Conservation (phyloP, 2,888 invertebrate species). For the Cybosia mesomella region DNA sequence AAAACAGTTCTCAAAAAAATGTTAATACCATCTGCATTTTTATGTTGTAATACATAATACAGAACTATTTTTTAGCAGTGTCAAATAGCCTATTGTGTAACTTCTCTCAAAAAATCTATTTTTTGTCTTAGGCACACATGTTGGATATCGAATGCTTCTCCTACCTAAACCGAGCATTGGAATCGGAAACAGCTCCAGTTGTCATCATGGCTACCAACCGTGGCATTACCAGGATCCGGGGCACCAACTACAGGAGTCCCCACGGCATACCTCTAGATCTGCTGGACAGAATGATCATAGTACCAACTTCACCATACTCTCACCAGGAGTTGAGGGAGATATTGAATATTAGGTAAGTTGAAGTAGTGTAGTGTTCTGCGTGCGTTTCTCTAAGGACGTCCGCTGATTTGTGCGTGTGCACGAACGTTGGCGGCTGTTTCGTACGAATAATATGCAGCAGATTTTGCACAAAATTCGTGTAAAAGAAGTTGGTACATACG, state of each 20-base stretch:
- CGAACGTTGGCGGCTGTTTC: too few relatives aligned
- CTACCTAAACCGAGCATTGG: conserved; percentile 98
- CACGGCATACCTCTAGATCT: conserved; percentile 99
- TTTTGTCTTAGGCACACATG: conserved; percentile 93
- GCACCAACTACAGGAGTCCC: conserved; percentile 97
- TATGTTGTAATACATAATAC: too few relatives aligned
- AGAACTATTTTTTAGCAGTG: too few relatives aligned
- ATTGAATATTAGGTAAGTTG: conserved; percentile 91
- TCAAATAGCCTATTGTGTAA: too few relatives aligned
- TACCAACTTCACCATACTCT: conserved; percentile 95
- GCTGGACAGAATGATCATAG: conserved; percentile 97
- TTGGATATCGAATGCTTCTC: conserved; percentile 99
- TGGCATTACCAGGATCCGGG: conserved; percentile 97
- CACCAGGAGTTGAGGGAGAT: conserved; percentile 97
- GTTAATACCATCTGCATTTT: too few relatives aligned
- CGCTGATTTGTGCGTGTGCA: too few relatives aligned
- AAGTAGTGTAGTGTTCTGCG: too few relatives aligned
- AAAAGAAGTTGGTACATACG: too few relatives aligned
- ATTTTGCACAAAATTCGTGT: too few relatives aligned
- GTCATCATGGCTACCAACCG: conserved; percentile 99
- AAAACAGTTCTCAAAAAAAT: too few relatives aligned
- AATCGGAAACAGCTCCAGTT: conserved; percentile 98
- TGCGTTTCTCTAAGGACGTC: too few relatives aligned
- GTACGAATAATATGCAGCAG: too few relatives aligned
- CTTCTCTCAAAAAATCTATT: conserved; percentile 10